A percentile compares a stretch with the other conserved stretches of the same genome.
These are phyloP conservation scores for Elysia crispata DNA, from an alignment of 2,888 invertebrate species.

Conservation along the genomic window DNA sequence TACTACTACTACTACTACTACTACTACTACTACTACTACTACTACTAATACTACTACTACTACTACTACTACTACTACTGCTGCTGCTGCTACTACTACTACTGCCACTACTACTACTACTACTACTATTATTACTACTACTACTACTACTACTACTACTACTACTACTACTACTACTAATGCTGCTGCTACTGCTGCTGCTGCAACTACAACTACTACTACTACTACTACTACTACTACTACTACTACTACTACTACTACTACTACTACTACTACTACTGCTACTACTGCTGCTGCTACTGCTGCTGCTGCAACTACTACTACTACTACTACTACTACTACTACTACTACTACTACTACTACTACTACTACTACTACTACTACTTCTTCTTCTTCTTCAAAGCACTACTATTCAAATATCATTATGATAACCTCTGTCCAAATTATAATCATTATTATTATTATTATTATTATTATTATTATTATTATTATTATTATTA, in stretches of 20 bases:
- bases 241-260: not conserved
- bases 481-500: no score
- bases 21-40: no score
- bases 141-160: not conserved
- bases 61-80: not conserved
- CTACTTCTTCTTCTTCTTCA: slow-evolving; percentile 3
- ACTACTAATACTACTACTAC: no score
- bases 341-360: not conserved
- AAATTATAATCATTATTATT: no score
- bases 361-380: not conserved
- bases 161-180: no score
- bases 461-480: no score
- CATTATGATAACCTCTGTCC: no score
- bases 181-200: no score
- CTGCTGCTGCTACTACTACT: not conserved
- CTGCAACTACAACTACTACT: not conserved
- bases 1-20: not conserved
- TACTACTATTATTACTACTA: not conserved
- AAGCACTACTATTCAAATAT: no score
- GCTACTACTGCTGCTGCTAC: not conserved
- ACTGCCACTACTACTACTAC: not conserved
- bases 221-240: not conserved
- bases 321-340: not conserved
- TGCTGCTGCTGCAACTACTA: not conserved
- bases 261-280: not conserved